Evolutionary conservation across 2,797 vertebrate genomes (phyloP), one percentile per base, ranked within the genome.

Genomic region (Siniperca scherzeri): DNA sequence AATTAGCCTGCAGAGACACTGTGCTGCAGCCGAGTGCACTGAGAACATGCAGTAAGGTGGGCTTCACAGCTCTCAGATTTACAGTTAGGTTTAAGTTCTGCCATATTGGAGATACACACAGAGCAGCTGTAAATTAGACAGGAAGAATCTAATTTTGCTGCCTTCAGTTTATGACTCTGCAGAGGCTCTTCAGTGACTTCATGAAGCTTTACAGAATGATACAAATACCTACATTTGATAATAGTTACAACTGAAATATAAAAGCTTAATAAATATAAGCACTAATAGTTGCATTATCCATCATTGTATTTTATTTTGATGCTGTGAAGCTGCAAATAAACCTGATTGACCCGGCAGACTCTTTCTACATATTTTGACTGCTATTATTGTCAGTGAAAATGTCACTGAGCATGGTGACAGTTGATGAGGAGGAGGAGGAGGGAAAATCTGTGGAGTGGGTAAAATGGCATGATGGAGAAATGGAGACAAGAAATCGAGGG

Each of bases 1-100:
- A 91, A 93, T 94, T 94, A 93, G 91, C 92, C 90, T 68, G 85
- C 83, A 71, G 91, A 88, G 86, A 84, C 85, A 14, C 78, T 3
- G 71, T 4, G 65, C 80, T 70, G 82, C 84, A 70, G 80, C 79
- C 13, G 25, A 68, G 46, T 22, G 7, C 65, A n/a, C 68, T 38
- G 48, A 70, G 87, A 70, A 61, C 78, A 82, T 33, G 62, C 71
- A 75, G 88, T 80, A 87, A 82, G 87, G 36, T 70, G 80, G 82
- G 57, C 46, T 74, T 69, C 67, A 17, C 44, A 3, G 71, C 83
- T 75, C 74, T 72, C 69, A 61, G 7, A 68, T 66, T 67, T 75
- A 76, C 76, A 56, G 42, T 48, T 22, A 22, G 36, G 16, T 60
- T 72, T 42, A 22, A 68, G 33, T 30, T 30, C 57, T 11, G 73